Base-by-base conservation (phyloP, 2,888 invertebrate species). In the Melanostoma scalare region DNA sequence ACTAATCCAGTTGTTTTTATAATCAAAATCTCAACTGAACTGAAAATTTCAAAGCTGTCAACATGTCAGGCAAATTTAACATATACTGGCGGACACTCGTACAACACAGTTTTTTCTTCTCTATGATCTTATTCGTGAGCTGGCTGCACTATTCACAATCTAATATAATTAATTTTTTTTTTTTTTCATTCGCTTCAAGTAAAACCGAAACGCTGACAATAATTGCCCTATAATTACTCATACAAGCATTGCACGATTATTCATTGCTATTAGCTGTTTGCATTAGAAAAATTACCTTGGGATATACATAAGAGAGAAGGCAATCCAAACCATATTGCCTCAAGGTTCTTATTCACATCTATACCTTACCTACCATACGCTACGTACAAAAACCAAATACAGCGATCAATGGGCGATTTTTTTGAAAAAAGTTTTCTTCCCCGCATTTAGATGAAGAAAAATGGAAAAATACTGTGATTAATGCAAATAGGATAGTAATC, bases 401-500 rank as follows among this genome's bases (percentile, higher is more conserved):
- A 36, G 67, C 67, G 76, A 65, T 67, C 76, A 72, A 72, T 60
- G 58, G 76, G 67, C 60, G 65, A 60, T 71, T 76, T 72, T 67
- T 81, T 76, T 81, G 80, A 81, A 76, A 76, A 40, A 61, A 60
- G 38, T 56, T 67, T 61, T 20, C 61, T 61, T 40, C 42, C 61
- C 8, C 33, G 4, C 40, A 33, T 46, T 44, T 42, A 31, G 38
- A 58, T 60, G 58, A 6, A 72, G 33, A 48, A 61, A 81, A 81
- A 76, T 76, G 71, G 75, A 75, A 80, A 71, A 75, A 71, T 79
- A 73, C 80, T 63, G 69, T 80, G 80, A 75, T 80, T 67, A 76
- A 76, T 81, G 55, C 38, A 48, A 76, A 72, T 31, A 67, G 53
- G 63, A 63, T 50, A 65, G 35, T 63, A 63, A 69, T 68, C 63